Conservation (phyloP, 2,888 invertebrate species). For the Cepaea hortensis region DNA sequence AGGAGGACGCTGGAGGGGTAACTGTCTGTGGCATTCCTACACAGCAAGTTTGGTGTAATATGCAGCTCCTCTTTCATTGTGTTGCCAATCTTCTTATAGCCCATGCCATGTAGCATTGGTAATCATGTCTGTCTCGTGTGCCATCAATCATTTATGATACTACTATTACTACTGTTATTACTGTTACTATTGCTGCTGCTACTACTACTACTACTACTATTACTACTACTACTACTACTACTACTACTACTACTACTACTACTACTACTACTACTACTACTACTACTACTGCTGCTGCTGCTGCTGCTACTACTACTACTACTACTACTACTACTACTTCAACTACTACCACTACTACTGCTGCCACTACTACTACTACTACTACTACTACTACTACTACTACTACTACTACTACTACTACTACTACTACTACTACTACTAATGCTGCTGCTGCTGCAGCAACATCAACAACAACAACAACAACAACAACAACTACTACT, state of each 20-base stretch:
- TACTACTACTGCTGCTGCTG: background rate
- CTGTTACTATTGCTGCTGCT: background rate
- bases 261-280: background rate
- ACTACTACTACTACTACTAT: background rate
- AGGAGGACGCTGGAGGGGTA: no score
- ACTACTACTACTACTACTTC: conserved; percentile 16
- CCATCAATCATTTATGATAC: background rate
- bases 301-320: background rate
- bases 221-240: background rate
- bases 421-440: background rate
- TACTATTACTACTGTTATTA: background rate
- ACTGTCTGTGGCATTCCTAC: no score
- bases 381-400: background rate
- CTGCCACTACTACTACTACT: conserved; percentile 3
- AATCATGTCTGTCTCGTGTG: no score
- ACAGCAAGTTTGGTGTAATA: no score
- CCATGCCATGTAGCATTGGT: no score
- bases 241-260: background rate
- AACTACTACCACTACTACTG: conserved; percentile 14
- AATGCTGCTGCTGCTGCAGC: no score
- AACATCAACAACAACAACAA: background rate
- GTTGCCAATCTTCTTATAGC: no score
- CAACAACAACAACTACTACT: conserved; percentile 1
- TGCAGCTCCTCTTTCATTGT: no score
- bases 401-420: conserved; percentile 1